phyloP scores from a whole-genome alignment of 2,888 invertebrate species.

The Drosophila testacea region DNA sequence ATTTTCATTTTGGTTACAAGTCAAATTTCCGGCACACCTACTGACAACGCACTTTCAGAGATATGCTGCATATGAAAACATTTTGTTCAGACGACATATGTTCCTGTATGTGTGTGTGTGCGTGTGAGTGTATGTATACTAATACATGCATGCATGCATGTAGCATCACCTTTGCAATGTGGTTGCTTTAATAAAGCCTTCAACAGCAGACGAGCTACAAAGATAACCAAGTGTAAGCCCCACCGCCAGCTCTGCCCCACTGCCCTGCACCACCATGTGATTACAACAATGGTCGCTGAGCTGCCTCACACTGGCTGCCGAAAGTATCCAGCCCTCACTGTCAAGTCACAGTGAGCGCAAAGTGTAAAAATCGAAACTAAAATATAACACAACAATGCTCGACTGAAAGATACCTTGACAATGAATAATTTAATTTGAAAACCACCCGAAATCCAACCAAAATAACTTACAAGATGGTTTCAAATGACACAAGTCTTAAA shows the following conservation, averaged over 20 bases:
- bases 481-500: too few relatives aligned
- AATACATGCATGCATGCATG: conserved; percentile 41
- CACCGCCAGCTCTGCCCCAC: conserved; percentile 16
- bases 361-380: not conserved
- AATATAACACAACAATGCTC: not conserved
- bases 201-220: conserved; percentile 63
- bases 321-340: conserved; percentile 29
- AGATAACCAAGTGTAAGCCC: conserved; percentile 56
- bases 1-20: conserved; percentile 66
- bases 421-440: too few relatives aligned
- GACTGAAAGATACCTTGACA: conserved; percentile 2
- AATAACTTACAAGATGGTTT: too few relatives aligned
- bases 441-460: too few relatives aligned
- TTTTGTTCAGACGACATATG: conserved; percentile 26
- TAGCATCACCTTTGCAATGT: conserved; percentile 32
- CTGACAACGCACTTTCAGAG: conserved; percentile 25
- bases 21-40: conserved; percentile 71
- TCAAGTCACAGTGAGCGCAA: conserved; percentile 24
- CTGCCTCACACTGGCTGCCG: conserved; percentile 22
- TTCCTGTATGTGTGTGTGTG: conserved; percentile 3
- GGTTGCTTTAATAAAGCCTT: conserved; percentile 70
- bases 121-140: conserved; percentile 21
- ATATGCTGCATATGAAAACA: conserved; percentile 51
- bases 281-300: conserved; percentile 48
- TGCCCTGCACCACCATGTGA: conserved; percentile 38